Percentiles rank a stretch among this genome's conserved stretches.
Evolutionary conservation across 2,113 vertebrate species (phyloP).

Genomic region (Murina feae): DNA sequence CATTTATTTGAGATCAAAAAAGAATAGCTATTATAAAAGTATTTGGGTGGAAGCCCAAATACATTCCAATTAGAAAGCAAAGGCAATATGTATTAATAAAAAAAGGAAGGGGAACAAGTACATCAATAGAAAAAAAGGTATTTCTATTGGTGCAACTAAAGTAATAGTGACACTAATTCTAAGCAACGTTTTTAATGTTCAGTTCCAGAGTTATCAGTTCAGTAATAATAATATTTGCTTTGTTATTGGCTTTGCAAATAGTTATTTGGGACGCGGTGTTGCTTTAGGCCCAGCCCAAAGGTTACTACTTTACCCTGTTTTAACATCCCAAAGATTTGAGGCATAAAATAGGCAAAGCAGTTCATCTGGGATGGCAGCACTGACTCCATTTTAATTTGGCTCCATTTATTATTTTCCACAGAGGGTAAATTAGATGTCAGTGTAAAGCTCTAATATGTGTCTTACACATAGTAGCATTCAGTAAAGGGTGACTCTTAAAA

Average conservation of each 20-base stretch:
- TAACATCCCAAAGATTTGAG: background rate
- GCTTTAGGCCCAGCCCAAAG: background rate
- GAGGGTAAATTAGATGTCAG: background rate
- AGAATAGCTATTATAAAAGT: background rate
- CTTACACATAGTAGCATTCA: background rate
- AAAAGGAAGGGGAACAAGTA: background rate
- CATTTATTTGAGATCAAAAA: background rate
- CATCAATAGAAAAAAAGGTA: background rate
- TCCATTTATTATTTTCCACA: background rate
- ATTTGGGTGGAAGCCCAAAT: background rate
- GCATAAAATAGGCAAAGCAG: background rate
- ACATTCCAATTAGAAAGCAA: background rate
- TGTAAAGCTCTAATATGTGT: background rate
- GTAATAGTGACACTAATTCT: background rate
- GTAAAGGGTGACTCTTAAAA: background rate
- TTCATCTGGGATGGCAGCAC: background rate
- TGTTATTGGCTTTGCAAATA: background rate
- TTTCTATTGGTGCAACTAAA: background rate
- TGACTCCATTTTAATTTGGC: background rate
- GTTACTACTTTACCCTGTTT: background rate
- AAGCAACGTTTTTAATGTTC: background rate
- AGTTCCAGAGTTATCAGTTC: background rate
- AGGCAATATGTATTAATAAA: background rate
- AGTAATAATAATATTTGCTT: background rate
- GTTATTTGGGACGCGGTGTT: background rate